Evolutionary conservation across 1,140 invertebrate species (phyloP).

Genomic region (Thereuonema tuberculata): DNA sequence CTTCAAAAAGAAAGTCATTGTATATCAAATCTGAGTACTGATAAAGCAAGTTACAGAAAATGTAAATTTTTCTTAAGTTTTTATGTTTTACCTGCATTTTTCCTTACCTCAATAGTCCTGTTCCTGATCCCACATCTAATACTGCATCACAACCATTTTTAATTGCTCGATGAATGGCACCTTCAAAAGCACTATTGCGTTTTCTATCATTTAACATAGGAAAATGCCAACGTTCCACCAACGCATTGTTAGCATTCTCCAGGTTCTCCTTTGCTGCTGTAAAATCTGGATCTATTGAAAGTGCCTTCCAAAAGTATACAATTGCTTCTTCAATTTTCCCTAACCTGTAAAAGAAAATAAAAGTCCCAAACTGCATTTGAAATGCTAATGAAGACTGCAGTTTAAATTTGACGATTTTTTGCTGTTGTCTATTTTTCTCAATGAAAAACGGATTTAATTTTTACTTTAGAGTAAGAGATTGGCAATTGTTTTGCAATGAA

Average conservation of each 20-base stretch:
- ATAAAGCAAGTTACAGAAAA: too few relatives aligned
- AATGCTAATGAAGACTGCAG: too few relatives aligned
- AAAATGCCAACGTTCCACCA: slow-evolving; percentile 63
- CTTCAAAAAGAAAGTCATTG: too few relatives aligned
- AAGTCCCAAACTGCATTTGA: too few relatives aligned
- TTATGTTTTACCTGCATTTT: too few relatives aligned
- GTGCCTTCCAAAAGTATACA: slow-evolving; percentile 26
- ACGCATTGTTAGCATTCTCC: slow-evolving; percentile 31
- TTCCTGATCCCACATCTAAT: slow-evolving; percentile 59
- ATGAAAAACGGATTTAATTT: too few relatives aligned
- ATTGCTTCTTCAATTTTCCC: slow-evolving; percentile 29
- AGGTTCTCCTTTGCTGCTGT: slow-evolving; percentile 29
- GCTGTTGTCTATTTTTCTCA: too few relatives aligned
- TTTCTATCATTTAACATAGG: slow-evolving; percentile 59
- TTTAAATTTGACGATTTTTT: too few relatives aligned
- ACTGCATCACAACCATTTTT: slow-evolving; percentile 39
- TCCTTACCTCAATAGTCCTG: slow-evolving; percentile 42
- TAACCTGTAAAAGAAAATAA: slow-evolving; percentile 21
- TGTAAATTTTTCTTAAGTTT: too few relatives aligned
- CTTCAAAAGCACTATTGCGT: slow-evolving; percentile 47
- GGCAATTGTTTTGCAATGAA: too few relatives aligned
- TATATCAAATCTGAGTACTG: too few relatives aligned
- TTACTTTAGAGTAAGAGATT: too few relatives aligned
- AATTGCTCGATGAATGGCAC: slow-evolving; percentile 45
- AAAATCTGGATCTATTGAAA: slow-evolving; percentile 27